A percentile compares a stretch with the other conserved stretches of the same genome.
These are phyloP conservation scores for Gobio occitaniae DNA, from an alignment of 2,797 vertebrate species.

Conservation along the genomic window DNA sequence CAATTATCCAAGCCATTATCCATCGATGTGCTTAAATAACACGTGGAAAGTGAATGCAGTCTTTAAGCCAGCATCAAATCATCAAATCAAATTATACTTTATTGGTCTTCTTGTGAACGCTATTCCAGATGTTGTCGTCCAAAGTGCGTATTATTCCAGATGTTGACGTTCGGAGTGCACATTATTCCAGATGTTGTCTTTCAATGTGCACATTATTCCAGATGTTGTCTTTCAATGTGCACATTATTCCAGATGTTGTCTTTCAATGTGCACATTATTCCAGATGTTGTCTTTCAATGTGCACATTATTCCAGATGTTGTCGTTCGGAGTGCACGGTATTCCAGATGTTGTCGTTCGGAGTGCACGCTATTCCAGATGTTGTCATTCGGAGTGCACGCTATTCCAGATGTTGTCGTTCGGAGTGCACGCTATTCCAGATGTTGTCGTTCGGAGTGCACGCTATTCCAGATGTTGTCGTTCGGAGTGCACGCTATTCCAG, in stretches of 20 bases:
- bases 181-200: no score
- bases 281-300: accelerated
- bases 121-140: not conserved
- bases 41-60: not conserved
- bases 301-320: no score
- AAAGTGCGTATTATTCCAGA: not conserved
- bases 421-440: no score
- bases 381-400: no score
- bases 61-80: not conserved
- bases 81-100: not conserved
- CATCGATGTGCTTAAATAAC: not conserved
- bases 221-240: accelerated
- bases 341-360: no score
- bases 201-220: not conserved
- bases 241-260: no score
- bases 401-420: no score
- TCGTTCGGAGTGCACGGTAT: accelerated
- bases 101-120: not conserved
- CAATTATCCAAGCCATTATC: slow-evolving; percentile 20
- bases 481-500: no score
- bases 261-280: no score
- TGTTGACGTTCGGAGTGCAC: not conserved
- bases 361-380: no score
- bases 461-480: no score
- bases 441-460: accelerated